Conservation (phyloP, 2,113 vertebrate genomes). For the Pampusana beccarii region DNA sequence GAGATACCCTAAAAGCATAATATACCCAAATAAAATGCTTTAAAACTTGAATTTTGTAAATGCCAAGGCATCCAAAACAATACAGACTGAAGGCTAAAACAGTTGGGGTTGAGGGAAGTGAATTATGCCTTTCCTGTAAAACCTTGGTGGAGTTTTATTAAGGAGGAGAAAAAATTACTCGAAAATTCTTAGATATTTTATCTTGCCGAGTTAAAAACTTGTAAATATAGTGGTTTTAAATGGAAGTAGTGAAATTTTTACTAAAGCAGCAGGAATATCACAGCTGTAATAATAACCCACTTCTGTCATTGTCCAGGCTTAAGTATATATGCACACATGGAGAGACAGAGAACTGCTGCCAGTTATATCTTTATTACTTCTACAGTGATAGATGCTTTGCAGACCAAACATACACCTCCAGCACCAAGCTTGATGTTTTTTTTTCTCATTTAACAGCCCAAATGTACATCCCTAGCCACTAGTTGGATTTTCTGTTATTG, state of each 20-base stretch:
- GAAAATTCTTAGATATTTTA: background rate
- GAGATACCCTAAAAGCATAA: background rate
- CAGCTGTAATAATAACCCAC: background rate
- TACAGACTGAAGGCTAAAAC: background rate
- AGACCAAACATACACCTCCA: background rate
- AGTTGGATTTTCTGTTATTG: slow-evolving; percentile 1
- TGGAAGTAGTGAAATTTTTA: background rate
- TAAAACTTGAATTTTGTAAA: background rate
- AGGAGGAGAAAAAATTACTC: background rate
- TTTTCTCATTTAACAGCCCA: background rate
- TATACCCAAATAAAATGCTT: background rate
- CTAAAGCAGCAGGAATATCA: background rate
- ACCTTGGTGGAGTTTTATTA: background rate
- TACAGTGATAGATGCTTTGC: background rate
- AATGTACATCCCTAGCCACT: background rate
- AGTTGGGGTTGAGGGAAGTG: background rate
- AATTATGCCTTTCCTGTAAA: background rate
- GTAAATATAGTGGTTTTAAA: background rate
- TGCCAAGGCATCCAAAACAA: background rate
- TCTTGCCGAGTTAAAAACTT: background rate
- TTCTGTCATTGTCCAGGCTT: background rate
- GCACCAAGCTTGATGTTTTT: background rate
- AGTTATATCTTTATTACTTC: background rate
- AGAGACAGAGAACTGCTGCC: background rate
- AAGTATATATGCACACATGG: background rate